phyloP scores from a whole-genome alignment of 2,113 vertebrate genomes.

The Benitochromis conjunctus region DNA sequence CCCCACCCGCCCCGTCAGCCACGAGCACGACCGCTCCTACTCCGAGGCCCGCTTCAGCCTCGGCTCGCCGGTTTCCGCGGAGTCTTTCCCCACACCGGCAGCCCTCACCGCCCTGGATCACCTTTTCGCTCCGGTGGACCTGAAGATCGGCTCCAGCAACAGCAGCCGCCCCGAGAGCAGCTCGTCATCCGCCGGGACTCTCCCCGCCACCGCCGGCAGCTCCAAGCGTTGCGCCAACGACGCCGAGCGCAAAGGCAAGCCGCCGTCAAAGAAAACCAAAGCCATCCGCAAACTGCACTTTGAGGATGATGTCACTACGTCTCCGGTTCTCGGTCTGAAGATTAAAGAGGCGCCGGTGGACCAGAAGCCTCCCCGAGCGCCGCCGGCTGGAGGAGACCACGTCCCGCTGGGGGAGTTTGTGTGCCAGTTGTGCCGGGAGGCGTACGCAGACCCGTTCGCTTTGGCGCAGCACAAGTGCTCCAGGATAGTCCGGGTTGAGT shows the following conservation, averaged over 20 bases:
- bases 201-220: not conserved
- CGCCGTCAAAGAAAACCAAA: slow-evolving; percentile 82
- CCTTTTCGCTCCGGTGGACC: slow-evolving; percentile 68
- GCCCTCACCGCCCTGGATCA: slow-evolving; percentile 69
- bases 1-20: slow-evolving; percentile 86
- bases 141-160: slow-evolving; percentile 72
- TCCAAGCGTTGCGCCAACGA: slow-evolving; percentile 65
- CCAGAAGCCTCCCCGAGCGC: slow-evolving; percentile 63
- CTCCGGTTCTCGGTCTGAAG: slow-evolving; percentile 87
- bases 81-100: slow-evolving; percentile 81
- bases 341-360: slow-evolving; percentile 88
- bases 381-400: slow-evolving; percentile 50
- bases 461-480: slow-evolving; percentile 94
- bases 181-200: not conserved
- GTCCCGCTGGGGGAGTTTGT: slow-evolving; percentile 84
- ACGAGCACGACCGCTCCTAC: slow-evolving; percentile 75
- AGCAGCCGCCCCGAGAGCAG: slow-evolving; percentile 54
- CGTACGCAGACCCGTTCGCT: slow-evolving; percentile 85
- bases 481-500: slow-evolving; percentile 90
- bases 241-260: slow-evolving; percentile 66
- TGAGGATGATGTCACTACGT: slow-evolving; percentile 91
- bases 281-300: slow-evolving; percentile 85
- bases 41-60: slow-evolving; percentile 79
- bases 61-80: slow-evolving; percentile 82
- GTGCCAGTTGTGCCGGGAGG: slow-evolving; percentile 91